Percentiles rank a stretch among this genome's conserved stretches.
Conservation (phyloP, 1,140 invertebrate genomes). For the Magallana gigas region DNA sequence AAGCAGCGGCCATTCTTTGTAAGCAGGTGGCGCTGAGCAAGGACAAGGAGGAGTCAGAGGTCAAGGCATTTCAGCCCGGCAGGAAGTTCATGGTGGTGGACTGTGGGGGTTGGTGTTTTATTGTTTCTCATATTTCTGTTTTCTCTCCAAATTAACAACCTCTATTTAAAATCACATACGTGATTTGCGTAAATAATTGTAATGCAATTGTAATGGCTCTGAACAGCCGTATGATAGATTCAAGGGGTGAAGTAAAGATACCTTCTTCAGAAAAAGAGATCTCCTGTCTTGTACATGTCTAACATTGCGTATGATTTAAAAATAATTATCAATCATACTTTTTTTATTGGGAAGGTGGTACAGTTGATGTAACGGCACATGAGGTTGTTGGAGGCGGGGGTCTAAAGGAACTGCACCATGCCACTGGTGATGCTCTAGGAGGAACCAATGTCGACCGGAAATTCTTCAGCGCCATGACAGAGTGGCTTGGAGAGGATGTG, state of each 20-base stretch:
- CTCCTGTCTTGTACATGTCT: too few species aligned
- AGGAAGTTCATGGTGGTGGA: slow-evolving; percentile 5
- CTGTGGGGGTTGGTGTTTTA: neutral
- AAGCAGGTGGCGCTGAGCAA: slow-evolving; percentile 25
- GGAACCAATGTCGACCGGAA: slow-evolving; percentile 66
- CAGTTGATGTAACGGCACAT: slow-evolving; percentile 84
- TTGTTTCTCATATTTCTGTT: too few species aligned
- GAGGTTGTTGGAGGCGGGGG: slow-evolving; percentile 79
- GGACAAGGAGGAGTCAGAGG: neutral
- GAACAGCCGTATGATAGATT: too few species aligned
- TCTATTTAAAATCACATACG: too few species aligned
- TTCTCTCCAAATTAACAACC: too few species aligned
- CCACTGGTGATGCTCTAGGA: slow-evolving; percentile 82
- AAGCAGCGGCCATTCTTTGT: neutral
- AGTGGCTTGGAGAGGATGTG: neutral
- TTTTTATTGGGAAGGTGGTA: slow-evolving; percentile 78
- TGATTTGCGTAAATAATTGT: too few species aligned
- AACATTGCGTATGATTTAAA: too few species aligned
- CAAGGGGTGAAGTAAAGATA: too few species aligned
- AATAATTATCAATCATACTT: too few species aligned
- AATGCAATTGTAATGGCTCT: too few species aligned
- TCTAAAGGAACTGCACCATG: slow-evolving; percentile 82
- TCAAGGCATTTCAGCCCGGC: neutral
- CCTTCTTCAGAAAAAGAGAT: too few species aligned
- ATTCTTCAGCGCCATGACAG: neutral